A percentile compares a stretch with the other conserved stretches of the same genome.
phyloP scores from a whole-genome alignment of 2,888 invertebrate genomes.

The Perdita meconis region DNA sequence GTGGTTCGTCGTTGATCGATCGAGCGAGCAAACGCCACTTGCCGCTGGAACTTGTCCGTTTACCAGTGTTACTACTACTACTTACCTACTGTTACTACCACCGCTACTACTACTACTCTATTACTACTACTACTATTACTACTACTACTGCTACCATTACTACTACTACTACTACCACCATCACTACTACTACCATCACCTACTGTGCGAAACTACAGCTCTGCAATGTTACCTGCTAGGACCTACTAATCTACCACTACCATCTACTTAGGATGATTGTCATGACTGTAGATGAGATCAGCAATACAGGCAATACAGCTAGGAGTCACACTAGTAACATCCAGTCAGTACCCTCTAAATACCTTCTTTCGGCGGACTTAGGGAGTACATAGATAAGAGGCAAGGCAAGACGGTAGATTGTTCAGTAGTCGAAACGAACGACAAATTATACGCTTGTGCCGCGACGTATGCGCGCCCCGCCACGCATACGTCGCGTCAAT shows the following conservation, averaged over 20 bases:
- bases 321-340: slow-evolving; percentile 83
- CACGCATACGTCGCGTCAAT: background rate
- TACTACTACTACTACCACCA: slow-evolving; percentile 66
- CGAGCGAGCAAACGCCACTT: slow-evolving; percentile 72
- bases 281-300: slow-evolving; percentile 83
- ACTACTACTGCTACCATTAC: slow-evolving; percentile 57
- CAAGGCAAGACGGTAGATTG: slow-evolving; percentile 68
- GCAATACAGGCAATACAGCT: slow-evolving; percentile 83
- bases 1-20: slow-evolving; percentile 66
- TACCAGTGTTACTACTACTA: slow-evolving; percentile 65
- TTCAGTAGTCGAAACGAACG: slow-evolving; percentile 16
- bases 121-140: slow-evolving; percentile 62
- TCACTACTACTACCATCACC: slow-evolving; percentile 68
- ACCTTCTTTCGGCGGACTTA: slow-evolving; percentile 82
- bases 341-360: slow-evolving; percentile 82
- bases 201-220: slow-evolving; percentile 73
- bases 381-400: slow-evolving; percentile 83
- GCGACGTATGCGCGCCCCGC: slow-evolving; percentile 6
- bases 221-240: slow-evolving; percentile 82
- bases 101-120: slow-evolving; percentile 62
- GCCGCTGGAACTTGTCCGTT: slow-evolving; percentile 71
- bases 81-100: slow-evolving; percentile 64
- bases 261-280: slow-evolving; percentile 83
- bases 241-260: slow-evolving; percentile 78
- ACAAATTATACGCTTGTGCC: background rate